These are phyloP conservation scores for Melanocharis versteri DNA, from an alignment of 2,113 vertebrate species.

Conservation along the genomic window DNA sequence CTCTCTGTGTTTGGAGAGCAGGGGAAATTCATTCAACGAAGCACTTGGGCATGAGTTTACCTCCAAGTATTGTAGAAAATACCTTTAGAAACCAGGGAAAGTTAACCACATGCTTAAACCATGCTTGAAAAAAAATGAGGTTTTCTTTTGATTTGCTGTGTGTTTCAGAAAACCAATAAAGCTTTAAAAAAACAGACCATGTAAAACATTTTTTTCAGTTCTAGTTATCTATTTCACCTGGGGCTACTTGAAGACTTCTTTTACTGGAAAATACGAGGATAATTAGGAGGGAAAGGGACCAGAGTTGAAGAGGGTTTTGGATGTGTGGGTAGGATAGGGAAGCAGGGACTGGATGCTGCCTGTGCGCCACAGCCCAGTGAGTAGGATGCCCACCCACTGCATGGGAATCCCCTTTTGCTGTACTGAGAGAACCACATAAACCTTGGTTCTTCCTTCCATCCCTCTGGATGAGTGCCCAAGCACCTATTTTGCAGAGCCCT, in stretches of 20 bases:
- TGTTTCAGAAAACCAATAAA: not conserved
- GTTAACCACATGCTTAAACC: not conserved
- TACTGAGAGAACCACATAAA: not conserved
- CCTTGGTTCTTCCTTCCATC: not conserved
- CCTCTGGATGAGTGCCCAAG: not conserved
- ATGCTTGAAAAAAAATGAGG: not conserved
- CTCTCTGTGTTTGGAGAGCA: rapidly evolving
- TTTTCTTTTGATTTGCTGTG: not conserved
- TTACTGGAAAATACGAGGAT: not conserved
- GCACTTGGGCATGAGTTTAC: not conserved
- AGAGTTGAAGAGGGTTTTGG: not conserved
- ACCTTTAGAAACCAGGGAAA: not conserved
- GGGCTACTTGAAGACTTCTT: not conserved
- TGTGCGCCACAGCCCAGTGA: not conserved
- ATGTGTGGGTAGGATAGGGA: not conserved
- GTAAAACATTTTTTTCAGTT: not conserved
- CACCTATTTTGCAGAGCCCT: not conserved
- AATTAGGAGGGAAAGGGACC: not conserved
- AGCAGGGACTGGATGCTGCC: not conserved
- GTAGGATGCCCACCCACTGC: not conserved
- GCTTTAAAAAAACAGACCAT: not conserved
- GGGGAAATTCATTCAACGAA: not conserved
- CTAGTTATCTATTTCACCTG: not conserved
- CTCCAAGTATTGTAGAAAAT: not conserved
- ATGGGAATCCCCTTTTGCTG: not conserved